Conservation (phyloP, 2,113 vertebrate genomes). For the Emydura subglobosa region DNA sequence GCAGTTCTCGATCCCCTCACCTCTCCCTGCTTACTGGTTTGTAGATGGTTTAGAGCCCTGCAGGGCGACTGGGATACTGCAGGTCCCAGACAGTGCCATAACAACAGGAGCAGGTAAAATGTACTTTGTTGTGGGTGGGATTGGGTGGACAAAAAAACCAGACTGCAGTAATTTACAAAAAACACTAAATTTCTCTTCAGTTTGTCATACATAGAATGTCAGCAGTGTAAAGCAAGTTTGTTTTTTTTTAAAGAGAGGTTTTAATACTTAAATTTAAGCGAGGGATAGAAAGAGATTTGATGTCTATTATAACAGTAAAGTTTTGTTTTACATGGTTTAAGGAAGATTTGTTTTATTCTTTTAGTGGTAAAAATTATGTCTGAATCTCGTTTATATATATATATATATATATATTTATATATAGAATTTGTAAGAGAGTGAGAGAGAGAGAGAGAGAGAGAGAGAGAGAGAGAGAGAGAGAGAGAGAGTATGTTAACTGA, state of each 20-base stretch:
- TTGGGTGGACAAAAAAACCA: background rate
- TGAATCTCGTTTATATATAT: background rate
- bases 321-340: background rate
- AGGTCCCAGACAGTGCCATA: background rate
- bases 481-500: background rate
- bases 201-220: background rate
- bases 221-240: background rate
- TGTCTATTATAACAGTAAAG: background rate
- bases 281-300: background rate
- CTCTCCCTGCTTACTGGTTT: background rate
- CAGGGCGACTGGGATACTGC: background rate
- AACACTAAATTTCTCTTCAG: background rate
- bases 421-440: no score
- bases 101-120: background rate
- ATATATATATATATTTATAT: no score
- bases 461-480: no score
- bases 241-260: background rate
- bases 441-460: no score
- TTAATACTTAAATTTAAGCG: background rate
- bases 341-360: background rate
- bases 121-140: background rate
- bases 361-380: background rate
- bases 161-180: background rate
- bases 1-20: background rate
- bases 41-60: no score